These are phyloP conservation scores for Martes martes DNA, from an alignment of 2,113 vertebrate species.

Conservation along the genomic window DNA sequence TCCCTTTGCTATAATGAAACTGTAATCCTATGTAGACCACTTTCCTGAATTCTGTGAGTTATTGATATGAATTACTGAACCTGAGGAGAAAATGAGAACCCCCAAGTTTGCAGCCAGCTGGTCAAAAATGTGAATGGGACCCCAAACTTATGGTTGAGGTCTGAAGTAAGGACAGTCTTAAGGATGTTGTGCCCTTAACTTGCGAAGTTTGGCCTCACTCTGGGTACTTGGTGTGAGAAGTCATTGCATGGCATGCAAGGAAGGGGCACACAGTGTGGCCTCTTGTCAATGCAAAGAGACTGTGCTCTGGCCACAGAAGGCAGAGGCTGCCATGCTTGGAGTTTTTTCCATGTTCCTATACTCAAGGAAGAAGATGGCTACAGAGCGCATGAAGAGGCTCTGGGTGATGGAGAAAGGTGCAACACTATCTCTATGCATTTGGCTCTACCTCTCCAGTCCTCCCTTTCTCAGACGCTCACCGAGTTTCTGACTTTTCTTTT, in stretches of 20 bases:
- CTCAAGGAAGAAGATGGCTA: background rate
- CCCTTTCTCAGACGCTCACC: background rate
- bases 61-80: background rate
- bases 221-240: background rate
- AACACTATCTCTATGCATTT: background rate
- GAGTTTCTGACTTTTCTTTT: background rate
- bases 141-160: background rate
- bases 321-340: background rate
- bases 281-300: background rate
- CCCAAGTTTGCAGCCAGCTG: background rate
- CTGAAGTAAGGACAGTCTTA: background rate
- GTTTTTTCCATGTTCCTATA: background rate
- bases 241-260: background rate
- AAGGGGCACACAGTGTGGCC: background rate
- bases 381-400: background rate
- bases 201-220: background rate
- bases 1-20: background rate
- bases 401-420: background rate
- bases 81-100: background rate
- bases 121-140: background rate
- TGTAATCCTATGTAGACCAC: background rate
- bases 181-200: background rate
- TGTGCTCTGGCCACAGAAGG: background rate
- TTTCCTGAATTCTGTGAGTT: background rate
- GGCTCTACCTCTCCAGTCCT: background rate